Conservation (phyloP, 2,797 vertebrate species). For the Anabacerthia variegaticeps region DNA sequence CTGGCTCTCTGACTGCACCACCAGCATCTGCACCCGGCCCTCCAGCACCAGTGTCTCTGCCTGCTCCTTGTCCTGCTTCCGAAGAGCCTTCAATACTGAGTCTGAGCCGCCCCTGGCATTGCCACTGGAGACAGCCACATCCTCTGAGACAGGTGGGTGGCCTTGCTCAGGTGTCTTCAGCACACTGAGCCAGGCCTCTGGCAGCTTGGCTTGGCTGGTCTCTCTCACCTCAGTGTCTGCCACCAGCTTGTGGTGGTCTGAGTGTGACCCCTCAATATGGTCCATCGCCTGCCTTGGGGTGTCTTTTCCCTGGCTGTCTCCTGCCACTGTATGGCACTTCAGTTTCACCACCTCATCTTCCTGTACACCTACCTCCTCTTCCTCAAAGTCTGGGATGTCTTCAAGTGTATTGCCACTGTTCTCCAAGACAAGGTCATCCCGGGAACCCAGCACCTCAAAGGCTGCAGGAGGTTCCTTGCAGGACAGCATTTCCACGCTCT, state of each 20-base stretch:
- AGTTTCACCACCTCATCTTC: not conserved
- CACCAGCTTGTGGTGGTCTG: not conserved
- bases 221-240: not conserved
- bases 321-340: not conserved
- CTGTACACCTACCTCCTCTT: slow-evolving; percentile 20
- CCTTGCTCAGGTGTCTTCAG: not conserved
- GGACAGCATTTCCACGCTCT: not conserved
- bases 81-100: slow-evolving; percentile 78
- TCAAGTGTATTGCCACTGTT: slow-evolving; percentile 4
- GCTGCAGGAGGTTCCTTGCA: not conserved
- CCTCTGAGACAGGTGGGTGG: not conserved
- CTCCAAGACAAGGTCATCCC: slow-evolving; percentile 39
- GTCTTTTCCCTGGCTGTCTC: not conserved
- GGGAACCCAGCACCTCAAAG: slow-evolving; percentile 53
- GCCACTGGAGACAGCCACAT: rapidly evolving
- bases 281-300: not conserved
- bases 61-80: slow-evolving; percentile 90
- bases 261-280: not conserved
- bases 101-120: slow-evolving; percentile 54
- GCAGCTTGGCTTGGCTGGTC: not conserved
- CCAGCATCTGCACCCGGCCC: slow-evolving; percentile 92
- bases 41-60: slow-evolving; percentile 89
- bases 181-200: slow-evolving; percentile 20
- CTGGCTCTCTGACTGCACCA: slow-evolving; percentile 80
- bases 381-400: slow-evolving; percentile 58